Evolutionary conservation across 2,888 invertebrate genomes (phyloP).

Genomic region (Perithous albicinctus): DNA sequence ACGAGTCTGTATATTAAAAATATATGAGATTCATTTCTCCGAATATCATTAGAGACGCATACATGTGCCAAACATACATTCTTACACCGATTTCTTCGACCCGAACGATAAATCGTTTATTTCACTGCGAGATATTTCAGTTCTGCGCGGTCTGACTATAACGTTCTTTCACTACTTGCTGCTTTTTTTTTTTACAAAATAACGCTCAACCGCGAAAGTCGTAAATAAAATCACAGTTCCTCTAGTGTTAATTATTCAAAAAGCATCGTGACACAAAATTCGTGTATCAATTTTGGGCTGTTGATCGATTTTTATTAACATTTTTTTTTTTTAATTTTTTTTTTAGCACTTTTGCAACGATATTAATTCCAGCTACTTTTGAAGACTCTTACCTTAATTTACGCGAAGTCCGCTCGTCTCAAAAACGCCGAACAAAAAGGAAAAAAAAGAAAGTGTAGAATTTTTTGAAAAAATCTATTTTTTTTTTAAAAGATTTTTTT

Average conservation of each 20-base stretch:
- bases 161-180: constrained; percentile 55
- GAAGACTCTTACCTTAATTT: constrained; percentile 5
- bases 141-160: constrained; percentile 48
- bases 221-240: constrained; percentile 18
- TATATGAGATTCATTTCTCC: constrained; percentile 15
- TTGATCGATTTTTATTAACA: too few relatives aligned
- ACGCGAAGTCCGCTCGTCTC: constrained; percentile 3
- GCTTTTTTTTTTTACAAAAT: too few relatives aligned
- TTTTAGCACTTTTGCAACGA: background rate
- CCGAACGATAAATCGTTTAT: background rate
- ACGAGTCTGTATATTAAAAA: background rate
- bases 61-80: background rate
- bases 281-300: too few relatives aligned
- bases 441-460: constrained; percentile 1
- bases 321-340: background rate
- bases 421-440: background rate
- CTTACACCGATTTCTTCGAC: constrained; percentile 5
- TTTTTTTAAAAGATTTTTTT: background rate
- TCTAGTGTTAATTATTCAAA: too few relatives aligned
- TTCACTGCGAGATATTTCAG: constrained; percentile 19
- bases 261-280: too few relatives aligned
- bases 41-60: background rate
- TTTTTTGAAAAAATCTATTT: background rate
- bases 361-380: too few relatives aligned
- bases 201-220: too few relatives aligned